A percentile compares a stretch with the other conserved stretches of the same genome.
phyloP scores from a whole-genome alignment of 1,140 invertebrate species.

The Drosophila elegans region DNA sequence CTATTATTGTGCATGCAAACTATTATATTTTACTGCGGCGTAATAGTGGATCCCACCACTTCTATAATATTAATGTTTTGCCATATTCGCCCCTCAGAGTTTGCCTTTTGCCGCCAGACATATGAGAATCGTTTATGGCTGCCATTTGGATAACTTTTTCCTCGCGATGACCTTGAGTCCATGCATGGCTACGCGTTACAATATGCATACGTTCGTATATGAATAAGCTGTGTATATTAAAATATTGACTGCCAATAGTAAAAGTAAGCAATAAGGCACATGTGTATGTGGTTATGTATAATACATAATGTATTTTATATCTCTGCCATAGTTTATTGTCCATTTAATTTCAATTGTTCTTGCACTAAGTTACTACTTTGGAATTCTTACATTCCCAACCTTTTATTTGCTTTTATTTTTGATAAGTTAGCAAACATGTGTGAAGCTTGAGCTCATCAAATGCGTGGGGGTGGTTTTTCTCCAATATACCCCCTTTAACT shows the following conservation, averaged over 20 bases:
- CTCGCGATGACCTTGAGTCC: constrained; percentile 49
- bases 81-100: constrained; percentile 21
- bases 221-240: constrained; percentile 17
- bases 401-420: neutral
- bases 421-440: constrained; percentile 13
- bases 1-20: constrained; percentile 13
- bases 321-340: constrained; percentile 29
- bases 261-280: constrained; percentile 14
- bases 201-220: constrained; percentile 31
- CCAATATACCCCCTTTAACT: neutral
- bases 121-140: constrained; percentile 67
- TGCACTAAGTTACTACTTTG: neutral
- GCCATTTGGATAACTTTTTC: constrained; percentile 55
- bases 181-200: constrained; percentile 32
- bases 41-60: constrained; percentile 24
- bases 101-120: constrained; percentile 39
- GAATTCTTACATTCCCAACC: neutral
- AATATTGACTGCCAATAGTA: constrained; percentile 36
- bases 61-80: constrained; percentile 27
- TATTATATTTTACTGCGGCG: constrained; percentile 10
- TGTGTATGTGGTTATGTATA: neutral
- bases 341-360: neutral
- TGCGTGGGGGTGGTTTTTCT: constrained; percentile 5
- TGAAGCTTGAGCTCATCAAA: constrained; percentile 9
- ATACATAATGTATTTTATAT: constrained; percentile 17